Conservation (phyloP, 2,113 vertebrate genomes). For the Pseudopodoces humilis region DNA sequence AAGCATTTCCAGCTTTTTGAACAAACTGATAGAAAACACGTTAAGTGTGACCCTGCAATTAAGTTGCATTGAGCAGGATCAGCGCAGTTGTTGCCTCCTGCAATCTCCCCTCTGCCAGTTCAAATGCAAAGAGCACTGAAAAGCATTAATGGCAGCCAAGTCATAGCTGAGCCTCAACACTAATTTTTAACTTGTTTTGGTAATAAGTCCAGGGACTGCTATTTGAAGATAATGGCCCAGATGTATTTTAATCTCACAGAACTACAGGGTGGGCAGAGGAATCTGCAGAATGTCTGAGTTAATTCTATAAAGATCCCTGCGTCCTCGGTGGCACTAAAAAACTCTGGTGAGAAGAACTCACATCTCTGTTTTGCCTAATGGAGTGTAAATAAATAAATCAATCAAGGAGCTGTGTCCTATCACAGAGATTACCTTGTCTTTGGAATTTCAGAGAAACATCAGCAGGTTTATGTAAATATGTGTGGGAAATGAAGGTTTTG, state of each 20-base stretch:
- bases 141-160: neutral
- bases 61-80: neutral
- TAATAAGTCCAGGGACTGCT: neutral
- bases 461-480: neutral
- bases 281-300: neutral
- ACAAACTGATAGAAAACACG: neutral
- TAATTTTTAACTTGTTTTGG: neutral
- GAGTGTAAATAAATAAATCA: neutral
- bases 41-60: neutral
- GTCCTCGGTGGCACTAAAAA: neutral
- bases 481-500: neutral
- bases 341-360: neutral
- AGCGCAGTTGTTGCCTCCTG: neutral
- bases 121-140: neutral
- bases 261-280: neutral
- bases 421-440: neutral
- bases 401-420: neutral
- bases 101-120: neutral
- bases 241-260: neutral
- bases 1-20: conserved; percentile 11
- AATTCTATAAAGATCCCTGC: neutral
- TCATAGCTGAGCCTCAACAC: neutral
- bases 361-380: neutral
- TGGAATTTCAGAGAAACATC: neutral
- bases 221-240: neutral